These are phyloP conservation scores for Argya squamiceps DNA, from an alignment of 2,797 vertebrate genomes.

Conservation along the genomic window DNA sequence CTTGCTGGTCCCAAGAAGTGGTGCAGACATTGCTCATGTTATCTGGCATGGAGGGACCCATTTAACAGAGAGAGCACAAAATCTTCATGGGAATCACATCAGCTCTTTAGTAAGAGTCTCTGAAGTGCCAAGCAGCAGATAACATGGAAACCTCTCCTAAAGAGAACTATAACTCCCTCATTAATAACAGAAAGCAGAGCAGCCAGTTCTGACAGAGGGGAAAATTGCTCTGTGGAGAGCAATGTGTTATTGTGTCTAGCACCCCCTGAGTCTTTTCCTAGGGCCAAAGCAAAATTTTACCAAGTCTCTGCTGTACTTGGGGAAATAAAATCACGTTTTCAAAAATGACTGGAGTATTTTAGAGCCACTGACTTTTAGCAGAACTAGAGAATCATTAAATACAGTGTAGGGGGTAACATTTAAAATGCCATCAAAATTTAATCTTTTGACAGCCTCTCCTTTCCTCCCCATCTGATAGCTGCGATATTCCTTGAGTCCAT, in stretches of 20 bases:
- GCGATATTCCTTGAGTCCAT: background rate
- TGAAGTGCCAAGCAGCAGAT: background rate
- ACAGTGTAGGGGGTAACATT: background rate
- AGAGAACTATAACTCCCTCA: background rate
- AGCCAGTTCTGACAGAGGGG: background rate
- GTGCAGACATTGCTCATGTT: background rate
- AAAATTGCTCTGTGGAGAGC: background rate
- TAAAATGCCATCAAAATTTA: conserved; percentile 2
- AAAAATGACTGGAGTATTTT: background rate
- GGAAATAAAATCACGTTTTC: conserved; percentile 5
- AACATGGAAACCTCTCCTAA: background rate
- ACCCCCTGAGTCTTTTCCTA: background rate
- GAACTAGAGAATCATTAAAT: background rate
- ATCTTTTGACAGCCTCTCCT: background rate
- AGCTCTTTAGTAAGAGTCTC: background rate
- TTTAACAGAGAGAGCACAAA: background rate
- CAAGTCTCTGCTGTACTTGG: background rate
- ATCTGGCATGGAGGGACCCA: background rate
- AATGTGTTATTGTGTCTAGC: background rate
- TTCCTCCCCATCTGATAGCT: background rate
- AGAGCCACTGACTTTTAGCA: background rate
- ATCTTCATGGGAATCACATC: background rate
- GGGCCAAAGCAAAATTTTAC: background rate
- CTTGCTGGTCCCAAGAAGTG: background rate
- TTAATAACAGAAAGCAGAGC: conserved; percentile 30